Base-by-base conservation (phyloP, 1,140 invertebrate genomes). In the Pseudomyrmex cubaensis region DNA sequence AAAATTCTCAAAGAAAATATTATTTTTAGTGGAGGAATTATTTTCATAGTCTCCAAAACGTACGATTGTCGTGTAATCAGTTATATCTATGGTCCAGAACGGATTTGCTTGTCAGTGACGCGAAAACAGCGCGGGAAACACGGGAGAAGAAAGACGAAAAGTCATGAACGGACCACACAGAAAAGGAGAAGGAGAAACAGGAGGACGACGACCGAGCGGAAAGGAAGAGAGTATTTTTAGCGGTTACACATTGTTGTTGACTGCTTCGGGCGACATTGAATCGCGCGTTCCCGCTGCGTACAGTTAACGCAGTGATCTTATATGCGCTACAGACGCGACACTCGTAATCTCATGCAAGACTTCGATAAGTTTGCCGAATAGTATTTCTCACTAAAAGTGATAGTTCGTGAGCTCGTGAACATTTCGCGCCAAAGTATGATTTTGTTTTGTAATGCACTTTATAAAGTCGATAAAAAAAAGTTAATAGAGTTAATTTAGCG, bases 211-310 rank as follows among this genome's bases (percentile, higher is more conserved):
- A 54, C 46, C 77, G 85, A 83, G 72, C 77, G 88, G 88, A 93
- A 92, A 90, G 88, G 87, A 87, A 90, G 90, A 83, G 87, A 89
- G 87, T 94, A 94, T 94, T 94, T 94, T 94, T 94, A 93, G 93
- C 92, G 93, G 90, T 94, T 93, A 94, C 92, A 91, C 93, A 92
- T 93, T 93, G 91, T 94, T 92, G 90, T 93, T 91, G 90, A 90
- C 90, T 89, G 87, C 88, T 91, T 88, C 90, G 90, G 89, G 89
- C 90, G 92, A 92, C 92, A 93, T 92, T 93, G 92, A 92, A 93
- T 87, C 88, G 90, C 87, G 76, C 56, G 25, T 57, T 83, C 89
- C 87, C 76, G 84, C 74, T 84, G 57, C 25, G 62, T 62, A 50
- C 61, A 69, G 77, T 75, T 70, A 69, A 73, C 83, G 83, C 72